Conservation (phyloP, 2,113 vertebrate genomes). For the Puma concolor region DNA sequence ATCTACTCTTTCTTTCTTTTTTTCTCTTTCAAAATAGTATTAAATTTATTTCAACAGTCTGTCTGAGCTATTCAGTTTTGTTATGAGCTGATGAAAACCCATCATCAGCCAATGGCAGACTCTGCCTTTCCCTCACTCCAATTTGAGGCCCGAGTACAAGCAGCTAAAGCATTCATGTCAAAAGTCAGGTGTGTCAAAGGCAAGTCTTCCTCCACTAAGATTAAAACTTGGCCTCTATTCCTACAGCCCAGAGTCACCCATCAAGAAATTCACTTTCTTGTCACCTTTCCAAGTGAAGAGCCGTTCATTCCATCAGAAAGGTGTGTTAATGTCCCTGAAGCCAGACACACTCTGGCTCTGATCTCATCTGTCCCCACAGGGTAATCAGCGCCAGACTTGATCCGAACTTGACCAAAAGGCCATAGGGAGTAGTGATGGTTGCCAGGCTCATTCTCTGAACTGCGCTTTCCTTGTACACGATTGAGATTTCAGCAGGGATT, state of each 20-base stretch:
- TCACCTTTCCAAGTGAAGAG: constrained; percentile 38
- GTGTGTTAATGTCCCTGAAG: not conserved
- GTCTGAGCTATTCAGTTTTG: constrained; percentile 82
- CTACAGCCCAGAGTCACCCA: constrained; percentile 37
- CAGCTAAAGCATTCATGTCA: constrained; percentile 76
- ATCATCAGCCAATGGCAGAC: constrained; percentile 78
- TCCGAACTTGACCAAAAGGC: not conserved
- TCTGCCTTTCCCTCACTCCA: constrained; percentile 73
- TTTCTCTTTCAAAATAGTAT: constrained; percentile 68
- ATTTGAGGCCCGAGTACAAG: constrained; percentile 75
- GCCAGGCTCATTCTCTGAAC: not conserved
- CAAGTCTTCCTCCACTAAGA: constrained; percentile 72
- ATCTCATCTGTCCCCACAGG: constrained; percentile 52
- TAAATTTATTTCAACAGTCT: constrained; percentile 83
- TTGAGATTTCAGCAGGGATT: not conserved
- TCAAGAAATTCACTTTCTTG: constrained; percentile 9
- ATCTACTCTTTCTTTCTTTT: constrained; percentile 62
- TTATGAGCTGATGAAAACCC: constrained; percentile 84
- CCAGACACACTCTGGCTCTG: constrained; percentile 24
- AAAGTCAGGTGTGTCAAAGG: constrained; percentile 67
- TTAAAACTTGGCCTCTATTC: constrained; percentile 64
- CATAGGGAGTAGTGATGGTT: not conserved
- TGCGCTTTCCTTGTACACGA: not conserved
- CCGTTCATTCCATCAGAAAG: constrained; percentile 55
- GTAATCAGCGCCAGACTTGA: constrained; percentile 50